These are phyloP conservation scores for Gandaritis pyraliata DNA, from an alignment of 2,888 invertebrate genomes.

Conservation along the genomic window DNA sequence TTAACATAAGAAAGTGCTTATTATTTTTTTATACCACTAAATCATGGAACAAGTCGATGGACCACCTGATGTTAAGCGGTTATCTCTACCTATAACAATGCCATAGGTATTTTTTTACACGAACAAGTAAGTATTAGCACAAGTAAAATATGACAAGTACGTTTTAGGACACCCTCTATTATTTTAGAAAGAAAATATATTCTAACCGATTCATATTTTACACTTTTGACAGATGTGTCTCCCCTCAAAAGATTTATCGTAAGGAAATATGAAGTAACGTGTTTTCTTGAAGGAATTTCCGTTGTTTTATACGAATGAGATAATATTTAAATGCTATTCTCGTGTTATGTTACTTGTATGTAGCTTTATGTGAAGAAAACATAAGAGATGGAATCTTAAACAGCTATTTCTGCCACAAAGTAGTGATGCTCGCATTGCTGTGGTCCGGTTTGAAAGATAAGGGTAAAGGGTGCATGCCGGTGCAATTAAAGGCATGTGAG, in stretches of 20 bases:
- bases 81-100: no score
- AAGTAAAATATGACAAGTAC: neutral
- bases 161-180: constrained; percentile 9
- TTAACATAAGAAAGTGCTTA: no score
- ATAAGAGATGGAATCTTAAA: constrained; percentile 54
- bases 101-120: no score
- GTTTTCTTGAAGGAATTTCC: constrained; percentile 61
- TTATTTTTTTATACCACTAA: no score
- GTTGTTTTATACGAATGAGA: constrained; percentile 66
- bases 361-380: constrained; percentile 56
- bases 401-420: no score
- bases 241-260: constrained; percentile 75
- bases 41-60: no score
- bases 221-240: constrained; percentile 81
- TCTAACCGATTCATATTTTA: constrained; percentile 80
- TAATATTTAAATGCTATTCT: constrained; percentile 67
- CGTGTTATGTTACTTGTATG: constrained; percentile 59
- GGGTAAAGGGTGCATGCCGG: no score
- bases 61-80: no score
- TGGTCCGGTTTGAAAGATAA: no score
- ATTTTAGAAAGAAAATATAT: constrained; percentile 32
- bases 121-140: no score
- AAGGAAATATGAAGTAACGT: constrained; percentile 74
- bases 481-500: no score
- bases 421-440: no score